Percentiles rank a stretch among this genome's conserved stretches.
These are phyloP conservation scores for Nesidiocoris tenuis DNA, from an alignment of 2,888 invertebrate genomes.

Conservation along the genomic window DNA sequence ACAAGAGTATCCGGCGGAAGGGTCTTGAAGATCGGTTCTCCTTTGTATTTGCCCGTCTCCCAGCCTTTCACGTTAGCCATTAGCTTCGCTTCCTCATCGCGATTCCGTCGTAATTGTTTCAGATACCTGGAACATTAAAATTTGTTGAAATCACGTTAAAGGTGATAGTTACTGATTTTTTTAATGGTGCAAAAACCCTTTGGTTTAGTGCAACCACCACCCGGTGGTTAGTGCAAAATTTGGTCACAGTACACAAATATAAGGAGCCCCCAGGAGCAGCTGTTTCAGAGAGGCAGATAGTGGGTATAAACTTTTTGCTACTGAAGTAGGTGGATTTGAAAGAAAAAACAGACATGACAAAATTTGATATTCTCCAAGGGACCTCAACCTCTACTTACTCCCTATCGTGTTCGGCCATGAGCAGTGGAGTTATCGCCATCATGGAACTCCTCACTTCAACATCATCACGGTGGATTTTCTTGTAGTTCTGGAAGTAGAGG, in stretches of 20 bases:
- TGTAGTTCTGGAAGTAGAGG: slow-evolving; percentile 61
- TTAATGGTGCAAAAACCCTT: too few relatives aligned
- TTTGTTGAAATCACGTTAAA: too few relatives aligned
- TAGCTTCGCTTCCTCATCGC: slow-evolving; percentile 79
- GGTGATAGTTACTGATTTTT: too few relatives aligned
- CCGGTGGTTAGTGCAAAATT: too few relatives aligned
- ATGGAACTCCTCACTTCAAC: slow-evolving; percentile 76
- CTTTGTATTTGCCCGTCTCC: slow-evolving; percentile 87
- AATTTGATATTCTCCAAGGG: neutral
- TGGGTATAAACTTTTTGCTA: too few relatives aligned
- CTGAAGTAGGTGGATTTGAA: too few relatives aligned
- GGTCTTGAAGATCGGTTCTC: slow-evolving; percentile 77
- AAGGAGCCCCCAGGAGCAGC: too few relatives aligned
- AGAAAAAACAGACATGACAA: too few relatives aligned
- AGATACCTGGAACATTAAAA: slow-evolving; percentile 58
- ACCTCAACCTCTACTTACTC: slow-evolving; percentile 59
- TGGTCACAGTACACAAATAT: too few relatives aligned
- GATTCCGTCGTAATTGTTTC: slow-evolving; percentile 74
- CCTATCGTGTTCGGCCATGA: slow-evolving; percentile 82
- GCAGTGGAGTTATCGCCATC: slow-evolving; percentile 72
- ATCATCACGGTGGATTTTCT: slow-evolving; percentile 59
- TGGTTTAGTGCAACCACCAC: too few relatives aligned
- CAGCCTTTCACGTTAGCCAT: slow-evolving; percentile 90
- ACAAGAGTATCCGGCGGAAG: slow-evolving; percentile 64
- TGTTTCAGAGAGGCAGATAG: too few relatives aligned